Conservation (phyloP, 2,797 vertebrate species). For the Taeniopygia guttata region DNA sequence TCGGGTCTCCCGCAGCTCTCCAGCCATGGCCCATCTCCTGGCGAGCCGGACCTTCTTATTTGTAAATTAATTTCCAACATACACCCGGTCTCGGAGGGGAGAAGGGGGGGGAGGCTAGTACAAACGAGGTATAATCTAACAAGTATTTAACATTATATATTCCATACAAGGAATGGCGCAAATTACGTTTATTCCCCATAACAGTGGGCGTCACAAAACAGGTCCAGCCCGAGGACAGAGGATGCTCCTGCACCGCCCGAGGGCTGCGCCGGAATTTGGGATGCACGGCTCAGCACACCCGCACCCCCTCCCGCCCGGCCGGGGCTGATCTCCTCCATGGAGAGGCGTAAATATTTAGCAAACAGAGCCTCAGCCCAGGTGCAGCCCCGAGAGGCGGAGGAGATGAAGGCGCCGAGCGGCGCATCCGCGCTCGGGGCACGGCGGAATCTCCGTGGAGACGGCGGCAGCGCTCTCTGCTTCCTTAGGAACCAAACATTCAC, state of each 20-base stretch:
- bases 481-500: constrained; percentile 42
- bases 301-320: background rate
- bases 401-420: background rate
- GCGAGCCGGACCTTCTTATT: no score
- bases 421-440: background rate
- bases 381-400: background rate
- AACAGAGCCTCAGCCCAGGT: background rate
- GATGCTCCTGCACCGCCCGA: accelerated
- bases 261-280: background rate
- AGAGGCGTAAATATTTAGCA: background rate
- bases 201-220: accelerated
- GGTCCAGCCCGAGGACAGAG: accelerated
- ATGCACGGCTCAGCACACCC: background rate
- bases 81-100: no score
- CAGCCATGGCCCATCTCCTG: no score
- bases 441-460: background rate
- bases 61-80: no score
- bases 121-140: no score
- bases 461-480: background rate
- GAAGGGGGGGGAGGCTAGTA: no score
- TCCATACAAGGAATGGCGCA: no score
- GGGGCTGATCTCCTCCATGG: background rate
- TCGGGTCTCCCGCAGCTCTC: no score
- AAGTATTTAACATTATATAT: no score
- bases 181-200: no score